These are phyloP conservation scores for Oikopleura dioica DNA, from an alignment of 23 tunicate genomes.

Conservation along the genomic window DNA sequence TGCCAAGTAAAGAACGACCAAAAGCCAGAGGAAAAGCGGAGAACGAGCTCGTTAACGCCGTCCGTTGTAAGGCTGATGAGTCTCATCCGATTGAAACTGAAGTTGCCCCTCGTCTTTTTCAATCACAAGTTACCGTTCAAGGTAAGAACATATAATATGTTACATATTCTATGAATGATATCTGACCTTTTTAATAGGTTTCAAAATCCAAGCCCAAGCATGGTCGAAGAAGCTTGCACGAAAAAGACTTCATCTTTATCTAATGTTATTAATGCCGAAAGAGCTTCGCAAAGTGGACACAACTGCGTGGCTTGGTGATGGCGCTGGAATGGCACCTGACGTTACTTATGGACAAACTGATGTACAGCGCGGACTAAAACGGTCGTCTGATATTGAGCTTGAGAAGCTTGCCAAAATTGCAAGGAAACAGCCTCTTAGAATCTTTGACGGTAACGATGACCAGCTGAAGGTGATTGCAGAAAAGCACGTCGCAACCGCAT, in stretches of 20 bases:
- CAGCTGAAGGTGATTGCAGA: neutral
- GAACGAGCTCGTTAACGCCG: neutral
- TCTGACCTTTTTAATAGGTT: neutral
- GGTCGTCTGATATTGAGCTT: neutral
- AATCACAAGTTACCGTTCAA: neutral
- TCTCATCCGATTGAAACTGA: neutral
- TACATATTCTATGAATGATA: neutral
- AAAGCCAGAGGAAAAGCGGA: neutral
- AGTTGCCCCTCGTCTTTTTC: slow-evolving; percentile 4
- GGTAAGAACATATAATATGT: neutral
- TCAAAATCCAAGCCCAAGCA: slow-evolving; percentile 11
- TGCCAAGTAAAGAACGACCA: neutral
- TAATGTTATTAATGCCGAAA: slow-evolving; percentile 8
- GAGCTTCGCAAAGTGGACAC: neutral
- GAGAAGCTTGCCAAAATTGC: neutral
- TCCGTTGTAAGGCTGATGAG: neutral
- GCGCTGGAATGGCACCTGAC: neutral
- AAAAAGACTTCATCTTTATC: neutral
- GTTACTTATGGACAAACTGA: neutral
- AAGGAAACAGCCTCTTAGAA: neutral
- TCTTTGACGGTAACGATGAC: neutral
- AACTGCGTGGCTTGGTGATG: neutral
- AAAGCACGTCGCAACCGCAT: neutral
- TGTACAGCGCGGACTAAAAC: neutral
- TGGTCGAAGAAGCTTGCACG: slow-evolving; percentile 5